These are phyloP conservation scores for Chloromyia formosa DNA, from an alignment of 2,888 invertebrate genomes.

Conservation along the genomic window DNA sequence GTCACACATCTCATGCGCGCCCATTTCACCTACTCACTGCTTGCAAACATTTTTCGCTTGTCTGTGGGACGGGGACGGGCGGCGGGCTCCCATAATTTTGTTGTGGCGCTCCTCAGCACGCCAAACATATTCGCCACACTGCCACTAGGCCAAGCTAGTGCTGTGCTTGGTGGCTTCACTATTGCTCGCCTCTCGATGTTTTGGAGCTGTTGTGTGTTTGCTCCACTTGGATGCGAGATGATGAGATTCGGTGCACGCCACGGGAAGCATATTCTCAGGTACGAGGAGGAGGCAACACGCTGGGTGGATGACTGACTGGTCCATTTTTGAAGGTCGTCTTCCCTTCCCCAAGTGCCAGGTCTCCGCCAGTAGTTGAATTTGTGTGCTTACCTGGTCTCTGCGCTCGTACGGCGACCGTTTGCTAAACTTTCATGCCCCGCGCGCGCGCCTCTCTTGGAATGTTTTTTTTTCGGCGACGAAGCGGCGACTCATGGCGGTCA, in stretches of 20 bases:
- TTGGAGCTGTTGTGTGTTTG: background rate
- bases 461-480: no score
- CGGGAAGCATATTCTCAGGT: background rate
- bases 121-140: background rate
- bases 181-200: background rate
- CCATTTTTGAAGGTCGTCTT: slow-evolving; percentile 47
- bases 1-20: slow-evolving; percentile 22
- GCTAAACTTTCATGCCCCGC: background rate
- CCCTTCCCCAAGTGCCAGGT: slow-evolving; percentile 28
- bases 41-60: background rate
- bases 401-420: background rate
- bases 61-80: no score
- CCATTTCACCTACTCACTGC: slow-evolving; percentile 28
- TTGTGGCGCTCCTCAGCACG: background rate
- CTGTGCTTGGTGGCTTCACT: no score
- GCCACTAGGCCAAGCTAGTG: background rate
- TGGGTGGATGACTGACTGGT: slow-evolving; percentile 40
- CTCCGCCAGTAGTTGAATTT: background rate
- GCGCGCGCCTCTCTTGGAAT: background rate
- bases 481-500: background rate
- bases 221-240: background rate
- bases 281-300: slow-evolving; percentile 15
- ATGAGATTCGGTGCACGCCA: background rate
- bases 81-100: background rate
- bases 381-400: background rate